These are phyloP conservation scores for Cylas formicarius DNA, from an alignment of 1,140 invertebrate species.

Conservation along the genomic window DNA sequence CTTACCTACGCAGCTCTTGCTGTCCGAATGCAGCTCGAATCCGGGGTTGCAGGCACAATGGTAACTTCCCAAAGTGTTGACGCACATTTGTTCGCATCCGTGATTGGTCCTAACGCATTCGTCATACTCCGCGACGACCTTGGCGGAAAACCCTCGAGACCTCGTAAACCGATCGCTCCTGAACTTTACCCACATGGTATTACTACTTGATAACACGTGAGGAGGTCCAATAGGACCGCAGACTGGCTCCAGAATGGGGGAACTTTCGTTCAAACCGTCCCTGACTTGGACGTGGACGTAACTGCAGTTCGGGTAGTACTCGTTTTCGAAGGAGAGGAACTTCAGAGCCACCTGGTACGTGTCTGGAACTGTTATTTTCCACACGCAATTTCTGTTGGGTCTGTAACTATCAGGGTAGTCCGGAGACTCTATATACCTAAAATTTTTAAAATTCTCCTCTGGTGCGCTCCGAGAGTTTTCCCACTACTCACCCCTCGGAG, in stretches of 20 bases:
- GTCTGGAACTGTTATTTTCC: constrained; percentile 85
- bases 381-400: constrained; percentile 91
- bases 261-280: constrained; percentile 68
- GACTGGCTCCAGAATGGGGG: constrained; percentile 79
- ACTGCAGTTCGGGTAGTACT: constrained; percentile 95
- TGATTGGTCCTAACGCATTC: constrained; percentile 83
- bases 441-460: constrained; percentile 69
- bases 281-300: constrained; percentile 92
- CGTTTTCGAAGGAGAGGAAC: constrained; percentile 81
- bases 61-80: constrained; percentile 92
- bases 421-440: constrained; percentile 84
- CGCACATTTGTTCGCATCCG: constrained; percentile 92
- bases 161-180: constrained; percentile 87
- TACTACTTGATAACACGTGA: constrained; percentile 76
- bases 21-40: constrained; percentile 92
- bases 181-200: constrained; percentile 89
- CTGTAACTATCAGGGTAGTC: constrained; percentile 96
- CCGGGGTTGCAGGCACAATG: constrained; percentile 91
- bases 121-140: constrained; percentile 93
- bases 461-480: no score
- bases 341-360: constrained; percentile 75
- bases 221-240: constrained; percentile 93
- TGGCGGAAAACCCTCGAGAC: constrained; percentile 87
- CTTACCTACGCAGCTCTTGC: constrained; percentile 92
- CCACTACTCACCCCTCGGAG: constrained; percentile 11